Evolutionary conservation across 2,113 vertebrate species (phyloP).

Genomic region (Danio rerio): DNA sequence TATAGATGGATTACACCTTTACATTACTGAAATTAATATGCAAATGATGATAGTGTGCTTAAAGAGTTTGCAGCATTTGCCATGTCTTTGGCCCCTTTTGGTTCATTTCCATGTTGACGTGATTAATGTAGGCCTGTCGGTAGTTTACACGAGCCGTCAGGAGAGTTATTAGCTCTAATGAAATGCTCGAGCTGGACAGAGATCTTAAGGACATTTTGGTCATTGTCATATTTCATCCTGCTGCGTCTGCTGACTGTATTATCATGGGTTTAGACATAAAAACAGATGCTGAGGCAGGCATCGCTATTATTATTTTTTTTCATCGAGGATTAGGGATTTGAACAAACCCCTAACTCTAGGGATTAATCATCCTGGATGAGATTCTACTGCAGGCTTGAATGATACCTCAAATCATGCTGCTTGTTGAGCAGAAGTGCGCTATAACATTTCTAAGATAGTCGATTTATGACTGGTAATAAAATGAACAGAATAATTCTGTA

Average conservation of each 20-base stretch:
- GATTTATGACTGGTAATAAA: not conserved
- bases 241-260: not conserved
- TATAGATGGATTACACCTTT: no score
- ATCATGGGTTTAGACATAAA: not conserved
- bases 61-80: not conserved
- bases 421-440: conserved; percentile 1
- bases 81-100: not conserved
- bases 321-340: not conserved
- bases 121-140: not conserved
- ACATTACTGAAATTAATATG: no score
- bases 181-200: not conserved
- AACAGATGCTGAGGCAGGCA: conserved; percentile 5
- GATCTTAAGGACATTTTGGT: not conserved
- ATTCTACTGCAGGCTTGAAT: not conserved
- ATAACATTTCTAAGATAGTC: not conserved
- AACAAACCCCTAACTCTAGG: not conserved
- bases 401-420: not conserved
- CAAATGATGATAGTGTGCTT: not conserved
- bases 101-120: not conserved
- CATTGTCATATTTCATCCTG: not conserved
- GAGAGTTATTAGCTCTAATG: conserved; percentile 20
- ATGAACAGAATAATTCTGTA: not conserved
- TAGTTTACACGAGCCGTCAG: not conserved
- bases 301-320: not conserved
- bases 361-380: not conserved